Evolutionary conservation across 2,113 vertebrate genomes (phyloP).

Genomic region (Trogon surrucura): DNA sequence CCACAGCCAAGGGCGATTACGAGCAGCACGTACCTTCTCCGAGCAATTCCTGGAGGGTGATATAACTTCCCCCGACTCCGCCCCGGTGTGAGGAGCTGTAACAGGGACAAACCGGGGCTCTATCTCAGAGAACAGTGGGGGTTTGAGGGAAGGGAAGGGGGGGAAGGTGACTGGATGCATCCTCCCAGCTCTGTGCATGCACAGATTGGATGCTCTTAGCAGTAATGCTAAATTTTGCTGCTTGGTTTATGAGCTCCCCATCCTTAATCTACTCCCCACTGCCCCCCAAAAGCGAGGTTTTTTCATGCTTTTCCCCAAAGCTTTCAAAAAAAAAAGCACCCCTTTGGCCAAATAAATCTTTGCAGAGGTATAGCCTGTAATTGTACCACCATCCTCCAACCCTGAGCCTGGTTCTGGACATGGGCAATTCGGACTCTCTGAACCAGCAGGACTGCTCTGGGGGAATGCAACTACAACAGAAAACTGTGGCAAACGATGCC

Average conservation of each 20-base stretch:
- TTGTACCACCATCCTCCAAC: neutral
- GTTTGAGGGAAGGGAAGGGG: neutral
- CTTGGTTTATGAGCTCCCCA: neutral
- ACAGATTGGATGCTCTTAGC: neutral
- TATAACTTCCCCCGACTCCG: conserved; percentile 1
- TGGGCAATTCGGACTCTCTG: fast-evolving
- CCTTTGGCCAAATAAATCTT: neutral
- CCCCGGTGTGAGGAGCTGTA: neutral
- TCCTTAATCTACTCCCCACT: neutral
- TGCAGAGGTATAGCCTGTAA: neutral
- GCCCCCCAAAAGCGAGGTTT: neutral
- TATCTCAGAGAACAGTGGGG: neutral
- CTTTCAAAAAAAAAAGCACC: neutral
- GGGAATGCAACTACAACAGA: neutral
- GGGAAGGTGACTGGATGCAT: neutral
- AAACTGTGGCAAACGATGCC: neutral
- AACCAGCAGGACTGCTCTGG: neutral
- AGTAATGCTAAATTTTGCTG: neutral
- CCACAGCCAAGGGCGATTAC: neutral
- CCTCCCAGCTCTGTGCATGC: neutral
- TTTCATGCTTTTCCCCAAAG: neutral
- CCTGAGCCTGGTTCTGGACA: neutral
- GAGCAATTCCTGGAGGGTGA: conserved; percentile 22
- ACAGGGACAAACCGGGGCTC: neutral
- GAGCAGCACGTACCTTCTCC: neutral